Base-by-base conservation (phyloP, 2,888 invertebrate species). In the Lobophora halterata region DNA sequence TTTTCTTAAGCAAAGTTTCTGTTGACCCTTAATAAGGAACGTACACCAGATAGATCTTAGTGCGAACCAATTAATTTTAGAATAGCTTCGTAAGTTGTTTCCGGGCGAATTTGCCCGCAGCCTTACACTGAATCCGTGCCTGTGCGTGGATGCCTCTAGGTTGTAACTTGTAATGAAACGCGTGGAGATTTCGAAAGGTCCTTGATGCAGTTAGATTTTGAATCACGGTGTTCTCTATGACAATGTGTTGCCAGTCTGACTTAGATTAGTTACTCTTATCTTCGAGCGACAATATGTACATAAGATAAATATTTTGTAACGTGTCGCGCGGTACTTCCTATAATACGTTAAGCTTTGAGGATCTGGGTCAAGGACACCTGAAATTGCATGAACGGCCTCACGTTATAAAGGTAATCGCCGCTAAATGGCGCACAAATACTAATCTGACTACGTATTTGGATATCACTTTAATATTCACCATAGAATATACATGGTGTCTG, bases 221-320 rank as follows among this genome's bases (percentile, higher is more conserved):
- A 31, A 31, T 30, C 26, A 16, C 20, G 19, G 23, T 19, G 31
- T 20, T 20, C 42, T 31, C 46, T 41, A 36, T 12, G 52, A 42
- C 46, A 29, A 46, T 37, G 52, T 26, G 50, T 31, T 40, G 37
- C 48, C 35, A 30, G 51, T 50, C 46, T 37, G 32, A 46, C 67
- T 64, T 80, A 80, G 79, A 66, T 58, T 79, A 76, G 77, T 76
- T 80, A 54, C 57, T 80, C 74, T 81, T 85, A 86, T 80, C 81
- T 79, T 81, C 71, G 76, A 87, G 73, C 79, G 88, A 88, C 88
- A 88, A 88, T 88, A 88, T 88, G 88, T 88, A 88, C 80, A 88
- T 88, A 88, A 87, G 83, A 86, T 81, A 73, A 78, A 81, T 82
- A 82, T 79, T 83, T 81, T 80, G 76, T 81, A 79, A 73, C 58